Evolutionary conservation across 2,888 invertebrate genomes (phyloP), one percentile per base, ranked within the genome.

Genomic region (Prosapia bicincta): DNA sequence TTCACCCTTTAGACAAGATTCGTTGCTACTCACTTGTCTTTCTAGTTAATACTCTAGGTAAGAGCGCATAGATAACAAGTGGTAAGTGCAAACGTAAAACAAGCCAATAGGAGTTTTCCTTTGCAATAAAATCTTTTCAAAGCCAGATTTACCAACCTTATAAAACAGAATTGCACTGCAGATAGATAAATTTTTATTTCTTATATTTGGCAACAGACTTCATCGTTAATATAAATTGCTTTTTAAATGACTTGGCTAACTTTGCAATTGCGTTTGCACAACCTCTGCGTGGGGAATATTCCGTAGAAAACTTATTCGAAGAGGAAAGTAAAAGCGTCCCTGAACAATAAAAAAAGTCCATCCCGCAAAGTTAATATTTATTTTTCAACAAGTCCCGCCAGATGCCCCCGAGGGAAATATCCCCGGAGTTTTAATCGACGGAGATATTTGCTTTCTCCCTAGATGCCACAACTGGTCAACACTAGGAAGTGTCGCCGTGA

Each of bases 311-410:
- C 3, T 54, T 54, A 54, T 54, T 20, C 20, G 20, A 54, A 6
- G 54, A 54, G 54, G 20, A 54, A 54, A 54, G 20, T 54, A 54
- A 20, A 54, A 5, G n/a, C 54, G 54, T 54, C 54, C 54, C 54
- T 54, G 54, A 54, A 54, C 54, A 54, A 54, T 54, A 54, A 54
- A 54, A n/a, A 54, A 54, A 54, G 54, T 54, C 54, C 54, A 54
- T 54, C 54, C 20, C 54, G 54, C 20, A n/a, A 20, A 54, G 54
- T 54, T 54, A 54, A 54, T 54, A 54, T 54, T 54, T 54, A 54
- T 54, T 54, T 54, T 54, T 54, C 54, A 54, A 54, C 54, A n/a
- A 20, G 54, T 9, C 54, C 20, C n/a, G 20, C 13, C 54, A 20
- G 54, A 54, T 3, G 54, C 20, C 9, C 20, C 54, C 54, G 20